Evolutionary conservation across 2,113 vertebrate species (phyloP).

Genomic region (Tyrannus savana): DNA sequence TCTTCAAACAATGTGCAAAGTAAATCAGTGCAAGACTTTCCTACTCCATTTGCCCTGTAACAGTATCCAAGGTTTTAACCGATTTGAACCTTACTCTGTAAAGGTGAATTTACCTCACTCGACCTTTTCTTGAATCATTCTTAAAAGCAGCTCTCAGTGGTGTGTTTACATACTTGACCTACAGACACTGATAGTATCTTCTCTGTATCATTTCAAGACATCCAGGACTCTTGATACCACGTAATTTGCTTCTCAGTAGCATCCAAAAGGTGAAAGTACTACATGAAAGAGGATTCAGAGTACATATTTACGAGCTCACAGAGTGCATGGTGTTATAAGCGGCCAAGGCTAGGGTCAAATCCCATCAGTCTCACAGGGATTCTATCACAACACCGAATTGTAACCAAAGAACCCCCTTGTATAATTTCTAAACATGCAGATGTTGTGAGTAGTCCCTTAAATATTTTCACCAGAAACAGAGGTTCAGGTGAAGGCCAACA

Average conservation of each 20-base stretch:
- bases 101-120: conserved; percentile 50
- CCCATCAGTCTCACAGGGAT: neutral
- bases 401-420: neutral
- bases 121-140: conserved; percentile 34
- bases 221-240: conserved; percentile 52
- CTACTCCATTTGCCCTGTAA: neutral
- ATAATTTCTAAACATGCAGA: neutral
- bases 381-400: neutral
- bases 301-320: neutral
- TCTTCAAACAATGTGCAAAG: neutral
- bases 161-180: conserved; percentile 53
- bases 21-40: neutral
- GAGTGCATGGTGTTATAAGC: conserved; percentile 24
- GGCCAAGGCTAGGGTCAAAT: conserved; percentile 21
- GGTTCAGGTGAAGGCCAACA: neutral
- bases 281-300: conserved; percentile 18
- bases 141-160: conserved; percentile 29
- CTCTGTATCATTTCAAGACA: conserved; percentile 62
- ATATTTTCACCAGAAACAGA: neutral
- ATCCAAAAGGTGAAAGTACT: conserved; percentile 49
- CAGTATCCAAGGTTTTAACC: conserved; percentile 15
- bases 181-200: conserved; percentile 39
- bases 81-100: conserved; percentile 2
- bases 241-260: conserved; percentile 58
- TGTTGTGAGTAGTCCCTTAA: neutral